Conservation (phyloP, 1,140 invertebrate species). For the Trialeurodes vaporariorum region DNA sequence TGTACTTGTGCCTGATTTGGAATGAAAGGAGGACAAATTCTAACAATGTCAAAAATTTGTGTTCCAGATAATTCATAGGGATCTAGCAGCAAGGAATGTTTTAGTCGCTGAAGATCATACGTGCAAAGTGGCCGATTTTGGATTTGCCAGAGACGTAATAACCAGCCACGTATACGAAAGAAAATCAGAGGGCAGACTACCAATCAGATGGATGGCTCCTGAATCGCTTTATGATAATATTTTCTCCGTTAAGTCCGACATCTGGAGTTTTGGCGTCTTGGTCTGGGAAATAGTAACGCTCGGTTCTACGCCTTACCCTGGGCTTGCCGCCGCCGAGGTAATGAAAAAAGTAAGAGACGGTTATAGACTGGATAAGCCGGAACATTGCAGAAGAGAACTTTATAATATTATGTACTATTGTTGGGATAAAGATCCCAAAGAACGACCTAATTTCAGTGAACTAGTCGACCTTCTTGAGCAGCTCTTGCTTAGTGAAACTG, state of each 20-base stretch:
- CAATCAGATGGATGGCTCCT: conserved; percentile 82
- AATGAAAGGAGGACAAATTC: background rate
- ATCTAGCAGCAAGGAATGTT: conserved; percentile 82
- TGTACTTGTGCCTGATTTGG: no score
- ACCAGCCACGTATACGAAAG: conserved; percentile 78
- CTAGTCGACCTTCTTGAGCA: conserved; percentile 65
- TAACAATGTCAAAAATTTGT: no score
- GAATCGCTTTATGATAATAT: conserved; percentile 85
- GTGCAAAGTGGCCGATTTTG: conserved; percentile 91
- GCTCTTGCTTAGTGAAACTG: conserved; percentile 72
- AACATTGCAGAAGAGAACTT: conserved; percentile 74
- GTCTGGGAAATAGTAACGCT: conserved; percentile 88
- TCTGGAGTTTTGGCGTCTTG: conserved; percentile 87
- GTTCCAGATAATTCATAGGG: conserved; percentile 75
- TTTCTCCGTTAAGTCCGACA: conserved; percentile 81
- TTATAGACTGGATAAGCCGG: conserved; percentile 73
- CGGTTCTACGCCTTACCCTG: conserved; percentile 81
- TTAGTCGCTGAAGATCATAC: conserved; percentile 74
- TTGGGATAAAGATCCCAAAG: conserved; percentile 69
- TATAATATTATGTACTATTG: conserved; percentile 93
- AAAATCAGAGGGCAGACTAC: conserved; percentile 69
- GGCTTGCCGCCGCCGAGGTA: conserved; percentile 69
- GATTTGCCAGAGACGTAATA: conserved; percentile 75
- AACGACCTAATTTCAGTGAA: conserved; percentile 66
- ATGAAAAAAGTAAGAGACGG: conserved; percentile 69